Conservation (phyloP, 2,888 invertebrate genomes). For the Heliconius cydno region DNA sequence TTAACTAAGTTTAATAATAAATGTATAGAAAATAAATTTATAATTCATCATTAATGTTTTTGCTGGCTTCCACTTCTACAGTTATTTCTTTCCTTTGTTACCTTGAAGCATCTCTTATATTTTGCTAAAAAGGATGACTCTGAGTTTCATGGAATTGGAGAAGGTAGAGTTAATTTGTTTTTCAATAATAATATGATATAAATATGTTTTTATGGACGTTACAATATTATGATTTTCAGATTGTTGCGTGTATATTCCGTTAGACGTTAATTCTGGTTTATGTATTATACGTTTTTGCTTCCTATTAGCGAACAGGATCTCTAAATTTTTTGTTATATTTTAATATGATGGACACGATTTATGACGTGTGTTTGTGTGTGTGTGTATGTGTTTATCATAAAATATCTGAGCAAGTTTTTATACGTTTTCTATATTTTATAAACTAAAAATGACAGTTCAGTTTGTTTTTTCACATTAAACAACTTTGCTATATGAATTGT, state of each 20-base stretch:
- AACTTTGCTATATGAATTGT: background rate
- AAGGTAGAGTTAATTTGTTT: no score
- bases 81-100: background rate
- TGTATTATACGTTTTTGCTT: background rate
- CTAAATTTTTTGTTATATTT: background rate
- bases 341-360: background rate
- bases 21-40: background rate
- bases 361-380: background rate
- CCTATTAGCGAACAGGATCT: constrained; percentile 4
- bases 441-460: background rate
- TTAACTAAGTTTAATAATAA: background rate
- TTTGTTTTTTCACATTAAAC: no score
- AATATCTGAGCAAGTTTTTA: background rate
- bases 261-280: constrained; percentile 3
- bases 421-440: background rate
- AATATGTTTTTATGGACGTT: no score
- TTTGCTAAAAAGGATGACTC: background rate
- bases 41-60: background rate
- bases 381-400: background rate
- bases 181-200: no score
- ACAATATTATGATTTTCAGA: background rate
- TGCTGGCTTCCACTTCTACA: background rate
- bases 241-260: background rate
- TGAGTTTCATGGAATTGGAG: no score
- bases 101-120: background rate